Percentiles rank a stretch among this genome's conserved stretches.
Conservation (phyloP, 2,888 invertebrate genomes). For the Pseudoips prasinana region DNA sequence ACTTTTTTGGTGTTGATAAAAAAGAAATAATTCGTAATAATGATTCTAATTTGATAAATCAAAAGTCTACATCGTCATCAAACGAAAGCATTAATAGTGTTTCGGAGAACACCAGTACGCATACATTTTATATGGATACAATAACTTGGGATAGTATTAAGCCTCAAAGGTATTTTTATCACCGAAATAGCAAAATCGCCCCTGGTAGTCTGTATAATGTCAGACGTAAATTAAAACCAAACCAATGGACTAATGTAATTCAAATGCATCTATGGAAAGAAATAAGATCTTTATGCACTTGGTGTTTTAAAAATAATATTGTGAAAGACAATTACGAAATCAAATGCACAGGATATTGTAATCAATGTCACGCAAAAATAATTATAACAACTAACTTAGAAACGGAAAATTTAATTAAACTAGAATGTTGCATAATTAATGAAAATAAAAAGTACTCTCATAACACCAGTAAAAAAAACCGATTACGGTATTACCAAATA, state of each 20-base stretch:
- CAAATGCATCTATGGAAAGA: slow-evolving; percentile 13
- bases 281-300: slow-evolving; percentile 9
- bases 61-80: slow-evolving; percentile 9
- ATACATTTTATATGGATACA: slow-evolving; percentile 11
- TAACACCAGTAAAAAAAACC: slow-evolving; percentile 12
- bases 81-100: slow-evolving; percentile 10
- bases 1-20: slow-evolving; percentile 11
- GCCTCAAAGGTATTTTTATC: slow-evolving; percentile 10
- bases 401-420: slow-evolving; percentile 13
- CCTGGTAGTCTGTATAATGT: slow-evolving; percentile 11
- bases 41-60: slow-evolving; percentile 10
- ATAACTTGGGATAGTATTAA: slow-evolving; percentile 10
- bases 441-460: slow-evolving; percentile 8
- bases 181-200: slow-evolving; percentile 10
- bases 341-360: slow-evolving; percentile 9
- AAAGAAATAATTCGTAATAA: slow-evolving; percentile 9
- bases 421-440: slow-evolving; percentile 13
- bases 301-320: slow-evolving; percentile 15
- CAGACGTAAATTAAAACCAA: slow-evolving; percentile 11
- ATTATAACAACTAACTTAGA: slow-evolving; percentile 11
- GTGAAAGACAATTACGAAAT: slow-evolving; percentile 8
- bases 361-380: slow-evolving; percentile 10
- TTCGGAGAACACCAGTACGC: slow-evolving; percentile 11
- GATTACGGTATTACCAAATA: slow-evolving; percentile 12
- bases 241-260: slow-evolving; percentile 12